Evolutionary conservation across 2,113 vertebrate genomes (phyloP), one percentile per base, ranked within the genome.

Genomic region (Lamprologus tigripictilis): DNA sequence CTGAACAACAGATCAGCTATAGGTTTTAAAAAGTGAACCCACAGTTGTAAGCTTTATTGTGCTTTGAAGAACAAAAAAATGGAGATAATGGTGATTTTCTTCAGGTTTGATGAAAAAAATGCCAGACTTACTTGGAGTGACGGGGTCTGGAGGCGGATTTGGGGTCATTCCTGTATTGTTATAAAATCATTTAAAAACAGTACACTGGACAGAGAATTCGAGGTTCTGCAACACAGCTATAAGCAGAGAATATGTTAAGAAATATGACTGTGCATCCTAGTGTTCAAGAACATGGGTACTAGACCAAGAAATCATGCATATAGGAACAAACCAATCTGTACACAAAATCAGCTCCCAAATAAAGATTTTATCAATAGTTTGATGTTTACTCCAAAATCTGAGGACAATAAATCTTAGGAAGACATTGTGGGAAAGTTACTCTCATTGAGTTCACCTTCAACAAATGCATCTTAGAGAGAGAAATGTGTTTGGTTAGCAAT

Each of bases 121-220:
- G n/a, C 37, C n/a, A 23, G n/a, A 42, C 66, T 71, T 71, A 42
- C 66, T 23, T 9, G 4, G 66, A 42, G 37, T 71, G 35, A 23
- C 5, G 3, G 37, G n/a, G 37, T 42, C 97, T 91, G 98, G 97
- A 91, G 97, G 96, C 47, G 95, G 95, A 2, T 96, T 96, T 86
- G 96, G 95, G 28, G 83, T 96, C 84, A 95, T 84, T 83, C 98
- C 98, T 99, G 88, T 45, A 80, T 92, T 87, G 71, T 79, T 33
- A 94, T 88, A 93, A 83, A 42, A 23, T 42, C n/a, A 71, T 71
- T 33, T 42, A 42, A 42, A 9, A 23, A 23, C 66, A 71, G 66
- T 71, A 16, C 66, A 42, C 66, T 71, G 37, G 0, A 71, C 13
- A 71, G n/a, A 21, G n/a, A 71, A 76, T 21, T 57, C 6, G 1